Conservation (phyloP, 2,113 vertebrate species). For the Corvus moneduloides region DNA sequence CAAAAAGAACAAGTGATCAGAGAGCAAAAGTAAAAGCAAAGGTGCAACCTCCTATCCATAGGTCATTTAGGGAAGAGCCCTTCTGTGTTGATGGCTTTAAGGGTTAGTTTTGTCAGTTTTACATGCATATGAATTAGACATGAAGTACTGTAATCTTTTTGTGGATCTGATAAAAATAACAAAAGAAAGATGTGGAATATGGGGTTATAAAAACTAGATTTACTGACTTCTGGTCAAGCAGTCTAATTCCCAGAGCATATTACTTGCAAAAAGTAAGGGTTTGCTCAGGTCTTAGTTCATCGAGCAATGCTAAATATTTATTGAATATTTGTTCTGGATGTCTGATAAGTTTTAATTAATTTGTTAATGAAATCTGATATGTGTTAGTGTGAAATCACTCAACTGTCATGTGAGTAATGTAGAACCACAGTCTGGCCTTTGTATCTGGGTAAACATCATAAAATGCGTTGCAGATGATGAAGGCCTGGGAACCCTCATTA, state of each 20-base stretch:
- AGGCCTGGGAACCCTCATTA: background rate
- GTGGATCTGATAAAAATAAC: background rate
- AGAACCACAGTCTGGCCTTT: background rate
- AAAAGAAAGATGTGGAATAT: background rate
- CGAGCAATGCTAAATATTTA: background rate
- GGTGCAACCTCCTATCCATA: background rate
- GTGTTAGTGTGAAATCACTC: background rate
- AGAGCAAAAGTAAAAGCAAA: background rate
- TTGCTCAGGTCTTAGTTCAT: background rate
- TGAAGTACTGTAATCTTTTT: background rate
- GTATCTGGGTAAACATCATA: background rate
- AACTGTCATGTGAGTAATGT: background rate
- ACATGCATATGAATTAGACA: background rate
- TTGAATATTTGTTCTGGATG: background rate
- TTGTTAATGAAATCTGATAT: background rate
- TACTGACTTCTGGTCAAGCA: background rate
- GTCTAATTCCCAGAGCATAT: background rate
- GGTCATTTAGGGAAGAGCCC: background rate
- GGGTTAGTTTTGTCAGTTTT: background rate
- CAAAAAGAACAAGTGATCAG: background rate
- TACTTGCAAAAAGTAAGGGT: background rate
- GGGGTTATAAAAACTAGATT: background rate
- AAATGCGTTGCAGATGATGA: background rate
- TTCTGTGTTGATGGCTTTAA: background rate
- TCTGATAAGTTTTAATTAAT: background rate